phyloP scores from a whole-genome alignment of 1,140 invertebrate species.

The Brachionus angularis region DNA sequence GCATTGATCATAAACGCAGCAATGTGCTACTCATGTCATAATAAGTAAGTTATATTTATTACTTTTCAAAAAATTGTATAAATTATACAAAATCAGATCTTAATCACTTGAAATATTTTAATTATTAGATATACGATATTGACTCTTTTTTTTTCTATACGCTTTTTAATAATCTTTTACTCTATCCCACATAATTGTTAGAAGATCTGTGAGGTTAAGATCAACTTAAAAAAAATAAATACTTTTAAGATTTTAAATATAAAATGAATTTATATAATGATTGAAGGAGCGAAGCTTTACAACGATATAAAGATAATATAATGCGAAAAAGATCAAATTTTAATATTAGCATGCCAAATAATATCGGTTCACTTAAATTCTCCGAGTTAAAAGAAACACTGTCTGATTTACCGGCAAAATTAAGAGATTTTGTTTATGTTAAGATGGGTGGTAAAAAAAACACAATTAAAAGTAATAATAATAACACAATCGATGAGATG shows the following conservation, averaged over 20 bases:
- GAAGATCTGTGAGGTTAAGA: too few species aligned
- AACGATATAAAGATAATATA: slow-evolving; percentile 27
- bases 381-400: slow-evolving; percentile 33
- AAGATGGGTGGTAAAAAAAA: neutral
- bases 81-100: neutral
- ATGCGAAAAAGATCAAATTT: slow-evolving; percentile 26
- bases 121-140: neutral
- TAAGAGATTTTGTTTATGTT: slow-evolving; percentile 9
- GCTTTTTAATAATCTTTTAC: too few species aligned
- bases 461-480: neutral
- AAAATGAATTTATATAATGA: slow-evolving; percentile 1
- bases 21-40: slow-evolving; percentile 42
- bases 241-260: neutral
- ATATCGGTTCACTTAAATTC: slow-evolving; percentile 14
- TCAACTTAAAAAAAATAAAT: too few species aligned
- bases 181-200: too few species aligned
- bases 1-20: slow-evolving; percentile 39
- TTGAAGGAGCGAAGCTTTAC: slow-evolving; percentile 10
- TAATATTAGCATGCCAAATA: neutral
- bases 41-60: slow-evolving; percentile 15
- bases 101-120: neutral
- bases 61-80: neutral
- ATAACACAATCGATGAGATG: neutral
- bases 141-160: neutral
- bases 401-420: slow-evolving; percentile 17